These are phyloP conservation scores for Aricia artaxerxes DNA, from an alignment of 2,888 invertebrate species.

Conservation along the genomic window DNA sequence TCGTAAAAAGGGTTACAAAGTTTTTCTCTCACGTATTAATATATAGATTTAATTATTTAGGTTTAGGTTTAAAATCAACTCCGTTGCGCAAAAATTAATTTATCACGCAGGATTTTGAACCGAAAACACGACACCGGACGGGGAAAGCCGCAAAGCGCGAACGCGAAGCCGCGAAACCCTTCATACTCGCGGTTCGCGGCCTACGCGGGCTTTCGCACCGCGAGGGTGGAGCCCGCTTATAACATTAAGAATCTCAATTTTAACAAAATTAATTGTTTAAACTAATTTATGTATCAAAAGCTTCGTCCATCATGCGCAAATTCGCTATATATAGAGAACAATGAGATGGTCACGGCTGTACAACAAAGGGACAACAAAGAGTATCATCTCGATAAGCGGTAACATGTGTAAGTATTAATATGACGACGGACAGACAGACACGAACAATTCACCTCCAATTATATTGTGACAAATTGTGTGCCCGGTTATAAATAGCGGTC, in stretches of 20 bases:
- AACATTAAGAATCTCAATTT: background rate
- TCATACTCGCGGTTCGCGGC: no score
- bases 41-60: no score
- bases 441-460: slow-evolving; percentile 17
- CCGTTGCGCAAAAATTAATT: no score
- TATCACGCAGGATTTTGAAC: no score
- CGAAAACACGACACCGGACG: no score
- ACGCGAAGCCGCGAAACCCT: no score
- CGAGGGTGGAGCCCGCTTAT: no score
- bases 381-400: background rate
- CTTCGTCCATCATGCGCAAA: background rate
- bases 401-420: slow-evolving; percentile 9
- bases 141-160: no score
- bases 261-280: background rate
- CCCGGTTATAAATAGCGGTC: background rate
- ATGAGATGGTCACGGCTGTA: background rate
- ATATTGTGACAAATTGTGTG: slow-evolving; percentile 24
- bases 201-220: no score
- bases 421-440: slow-evolving; percentile 18
- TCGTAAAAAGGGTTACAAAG: no score
- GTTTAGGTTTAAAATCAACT: no score
- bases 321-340: slow-evolving; percentile 25
- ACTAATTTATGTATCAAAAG: background rate
- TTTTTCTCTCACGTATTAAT: no score
- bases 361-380: slow-evolving; percentile 16